Conservation (phyloP, 2,888 invertebrate species). For the Morpho deidamia region DNA sequence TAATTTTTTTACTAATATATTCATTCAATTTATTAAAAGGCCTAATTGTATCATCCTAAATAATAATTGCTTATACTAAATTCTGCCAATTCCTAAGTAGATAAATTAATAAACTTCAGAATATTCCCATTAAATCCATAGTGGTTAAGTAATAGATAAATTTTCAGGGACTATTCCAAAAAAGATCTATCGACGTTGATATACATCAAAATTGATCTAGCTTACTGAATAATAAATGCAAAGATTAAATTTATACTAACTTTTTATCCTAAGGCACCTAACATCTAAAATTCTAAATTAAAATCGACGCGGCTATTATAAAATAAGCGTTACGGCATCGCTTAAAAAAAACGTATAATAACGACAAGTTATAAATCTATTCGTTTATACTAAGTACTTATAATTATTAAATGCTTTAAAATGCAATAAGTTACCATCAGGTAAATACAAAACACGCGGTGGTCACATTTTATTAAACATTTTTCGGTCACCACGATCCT, state of each 20-base stretch:
- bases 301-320: constrained; percentile 35
- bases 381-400: constrained; percentile 29
- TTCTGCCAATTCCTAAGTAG: constrained; percentile 19
- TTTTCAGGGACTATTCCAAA: constrained; percentile 72
- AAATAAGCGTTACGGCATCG: constrained; percentile 26
- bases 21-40: constrained; percentile 20
- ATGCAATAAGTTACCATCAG: constrained; percentile 67
- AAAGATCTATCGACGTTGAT: constrained; percentile 4
- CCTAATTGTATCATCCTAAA: constrained; percentile 17
- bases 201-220: constrained; percentile 29
- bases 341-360: constrained; percentile 12
- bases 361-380: constrained; percentile 26
- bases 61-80: constrained; percentile 14
- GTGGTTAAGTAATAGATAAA: constrained; percentile 17
- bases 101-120: constrained; percentile 48
- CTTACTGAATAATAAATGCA: constrained; percentile 54
- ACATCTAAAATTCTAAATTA: constrained; percentile 24
- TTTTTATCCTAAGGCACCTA: constrained; percentile 14
- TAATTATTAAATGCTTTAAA: constrained; percentile 61
- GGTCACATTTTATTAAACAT: constrained; percentile 41
- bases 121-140: constrained; percentile 58
- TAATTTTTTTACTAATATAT: constrained; percentile 5
- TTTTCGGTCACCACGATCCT: constrained; percentile 19
- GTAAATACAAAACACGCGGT: constrained; percentile 68
- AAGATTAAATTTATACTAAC: constrained; percentile 39